These are phyloP conservation scores for Danaus melanippus DNA, from an alignment of 1,140 invertebrate species.

Conservation along the genomic window DNA sequence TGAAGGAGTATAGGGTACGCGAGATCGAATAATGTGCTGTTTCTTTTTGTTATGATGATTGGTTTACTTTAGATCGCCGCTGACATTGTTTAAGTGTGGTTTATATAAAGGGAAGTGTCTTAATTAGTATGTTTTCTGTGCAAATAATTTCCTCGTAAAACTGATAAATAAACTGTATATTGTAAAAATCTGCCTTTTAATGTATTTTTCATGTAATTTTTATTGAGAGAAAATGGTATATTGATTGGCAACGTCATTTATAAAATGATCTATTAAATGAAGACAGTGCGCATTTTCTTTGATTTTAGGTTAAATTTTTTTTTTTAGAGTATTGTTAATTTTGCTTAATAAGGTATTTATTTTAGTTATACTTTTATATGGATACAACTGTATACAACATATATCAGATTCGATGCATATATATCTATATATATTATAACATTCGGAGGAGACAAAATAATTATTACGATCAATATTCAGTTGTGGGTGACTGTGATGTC, in stretches of 20 bases:
- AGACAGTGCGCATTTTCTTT: constrained; percentile 59
- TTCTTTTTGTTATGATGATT: constrained; percentile 32
- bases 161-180: constrained; percentile 51
- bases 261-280: constrained; percentile 26
- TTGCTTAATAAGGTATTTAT: constrained; percentile 70
- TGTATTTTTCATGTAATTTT: constrained; percentile 54
- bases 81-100: constrained; percentile 36
- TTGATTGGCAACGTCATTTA: constrained; percentile 19
- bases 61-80: constrained; percentile 14
- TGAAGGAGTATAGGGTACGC: constrained; percentile 25
- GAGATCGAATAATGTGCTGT: constrained; percentile 42
- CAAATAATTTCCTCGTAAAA: constrained; percentile 35
- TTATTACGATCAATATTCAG: constrained; percentile 15
- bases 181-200: constrained; percentile 63
- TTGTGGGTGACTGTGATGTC: constrained; percentile 28
- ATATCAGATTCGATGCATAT: constrained; percentile 32
- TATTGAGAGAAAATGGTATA: constrained; percentile 37
- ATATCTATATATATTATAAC: constrained; percentile 22
- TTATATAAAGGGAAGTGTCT: constrained; percentile 24
- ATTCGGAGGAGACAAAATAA: constrained; percentile 25
- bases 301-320: constrained; percentile 35
- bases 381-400: constrained; percentile 69
- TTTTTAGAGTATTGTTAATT: constrained; percentile 59
- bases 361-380: constrained; percentile 68
- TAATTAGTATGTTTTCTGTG: constrained; percentile 30